Base-by-base conservation (phyloP, 2,113 vertebrate species). In the Calyptommatus sinebrachiatus region DNA sequence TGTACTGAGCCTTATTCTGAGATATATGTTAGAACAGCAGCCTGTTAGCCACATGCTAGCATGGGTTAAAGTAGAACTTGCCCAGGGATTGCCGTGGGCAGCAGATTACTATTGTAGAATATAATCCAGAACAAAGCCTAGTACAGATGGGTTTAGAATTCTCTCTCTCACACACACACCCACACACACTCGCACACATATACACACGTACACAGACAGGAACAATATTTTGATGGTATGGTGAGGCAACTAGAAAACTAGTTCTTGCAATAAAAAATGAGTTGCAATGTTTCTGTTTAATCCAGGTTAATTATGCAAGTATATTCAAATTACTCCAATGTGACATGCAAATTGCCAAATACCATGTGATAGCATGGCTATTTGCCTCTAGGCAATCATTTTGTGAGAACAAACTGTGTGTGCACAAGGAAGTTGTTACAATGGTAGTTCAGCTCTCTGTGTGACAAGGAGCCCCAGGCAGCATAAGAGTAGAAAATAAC, bases 251-350 rank as follows among this genome's bases (percentile, higher is more conserved):
- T 12, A 45, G 41, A 66, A 28, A 50, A 29, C 24, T 48, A 10
- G 61, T 14, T 22, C 61, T 45, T 31, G 62, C 50, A 77, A 66
- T 21, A 12, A 22, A 75, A 62, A 29, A 67, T 7, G 22, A 1
- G n/a, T 62, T 14, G 45, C 46, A 67, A 50, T 31, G 46, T 77
- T 67, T 73, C 50, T 67, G 63, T 31, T 53, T 77, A 77, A 77
- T 77, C 75, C 45, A 67, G 45, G 63, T 67, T 77, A 77, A 77
- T 77, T 77, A 77, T 67, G 75, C 63, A 67, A 67, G 67, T 77
- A 77, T 77, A 77, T 77, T 77, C 75, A 77, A 53, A 77, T 77
- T 66, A 77, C 62, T 77, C 63, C 46, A 67, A 45, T 63, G 75
- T 67, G 65, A 57, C 63, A 77, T 77, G 76, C 67, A 77, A 77